A percentile compares a stretch with the other conserved stretches of the same genome.
Evolutionary conservation across 1,140 invertebrate species (phyloP).

Genomic region (Leptinotarsa lineolata): DNA sequence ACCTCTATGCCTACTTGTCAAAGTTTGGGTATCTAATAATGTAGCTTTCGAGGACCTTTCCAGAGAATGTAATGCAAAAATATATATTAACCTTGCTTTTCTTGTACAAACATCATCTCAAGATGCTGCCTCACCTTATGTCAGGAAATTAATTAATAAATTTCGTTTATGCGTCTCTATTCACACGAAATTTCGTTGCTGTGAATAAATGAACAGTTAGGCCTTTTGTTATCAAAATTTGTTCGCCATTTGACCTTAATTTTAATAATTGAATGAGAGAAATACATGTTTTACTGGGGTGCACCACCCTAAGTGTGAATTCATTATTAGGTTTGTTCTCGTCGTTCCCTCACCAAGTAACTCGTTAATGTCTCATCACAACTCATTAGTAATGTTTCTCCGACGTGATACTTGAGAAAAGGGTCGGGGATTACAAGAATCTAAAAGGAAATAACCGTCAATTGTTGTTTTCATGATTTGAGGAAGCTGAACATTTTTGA

Average conservation of each 20-base stretch:
- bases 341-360: neutral
- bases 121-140: neutral
- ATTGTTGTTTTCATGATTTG: no score
- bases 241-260: slow-evolving; percentile 12
- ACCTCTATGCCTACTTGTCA: neutral
- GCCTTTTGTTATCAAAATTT: slow-evolving; percentile 6
- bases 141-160: slow-evolving; percentile 10
- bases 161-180: neutral
- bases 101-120: neutral
- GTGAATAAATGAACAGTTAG: neutral
- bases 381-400: neutral
- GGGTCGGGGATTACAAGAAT: no score
- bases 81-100: neutral
- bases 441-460: no score
- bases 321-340: neutral
- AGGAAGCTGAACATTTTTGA: no score
- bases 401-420: no score
- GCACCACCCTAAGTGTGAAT: neutral
- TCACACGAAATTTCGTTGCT: neutral
- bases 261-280: slow-evolving; percentile 21
- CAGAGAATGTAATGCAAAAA: neutral
- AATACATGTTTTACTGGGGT: neutral
- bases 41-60: neutral
- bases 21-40: neutral
- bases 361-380: neutral